Evolutionary conservation across 2,797 vertebrate genomes (phyloP).

Genomic region (Odontamblyopus rebecca): DNA sequence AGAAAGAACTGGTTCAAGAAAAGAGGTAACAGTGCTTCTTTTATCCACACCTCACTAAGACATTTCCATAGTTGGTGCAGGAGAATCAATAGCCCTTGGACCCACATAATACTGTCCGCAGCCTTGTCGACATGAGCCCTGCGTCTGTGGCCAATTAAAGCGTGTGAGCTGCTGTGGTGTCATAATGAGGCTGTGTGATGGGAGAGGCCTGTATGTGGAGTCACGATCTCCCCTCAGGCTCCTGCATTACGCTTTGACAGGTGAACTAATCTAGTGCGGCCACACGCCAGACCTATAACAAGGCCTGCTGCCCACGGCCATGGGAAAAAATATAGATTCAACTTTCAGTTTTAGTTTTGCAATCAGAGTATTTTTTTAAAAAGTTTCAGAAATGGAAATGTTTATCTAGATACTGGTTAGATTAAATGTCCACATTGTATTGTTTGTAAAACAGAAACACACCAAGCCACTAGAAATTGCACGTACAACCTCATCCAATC

Average conservation of each 20-base stretch:
- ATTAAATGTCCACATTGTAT: too few relatives aligned
- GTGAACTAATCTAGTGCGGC: slow-evolving; percentile 1
- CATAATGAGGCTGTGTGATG: neutral
- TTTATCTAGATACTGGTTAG: too few relatives aligned
- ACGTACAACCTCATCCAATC: too few relatives aligned
- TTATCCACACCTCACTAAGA: neutral
- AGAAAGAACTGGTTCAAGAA: too few relatives aligned
- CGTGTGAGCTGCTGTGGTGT: neutral
- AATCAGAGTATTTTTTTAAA: neutral
- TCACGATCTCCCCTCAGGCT: neutral
- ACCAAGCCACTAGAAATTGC: too few relatives aligned
- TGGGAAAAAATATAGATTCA: neutral
- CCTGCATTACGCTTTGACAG: slow-evolving; percentile 1
- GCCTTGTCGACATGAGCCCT: neutral
- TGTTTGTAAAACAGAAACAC: too few relatives aligned
- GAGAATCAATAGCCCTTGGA: neutral
- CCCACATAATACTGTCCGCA: neutral
- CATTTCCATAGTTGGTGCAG: neutral
- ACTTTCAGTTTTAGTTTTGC: neutral
- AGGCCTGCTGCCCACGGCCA: neutral
- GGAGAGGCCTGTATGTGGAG: neutral
- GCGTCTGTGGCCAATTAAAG: slow-evolving; percentile 2
- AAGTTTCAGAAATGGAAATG: neutral
- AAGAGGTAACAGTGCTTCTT: too few relatives aligned
- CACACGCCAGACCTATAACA: neutral